Base-by-base conservation (phyloP, 2,113 vertebrate genomes). In the Beaufortia kweichowensis region DNA sequence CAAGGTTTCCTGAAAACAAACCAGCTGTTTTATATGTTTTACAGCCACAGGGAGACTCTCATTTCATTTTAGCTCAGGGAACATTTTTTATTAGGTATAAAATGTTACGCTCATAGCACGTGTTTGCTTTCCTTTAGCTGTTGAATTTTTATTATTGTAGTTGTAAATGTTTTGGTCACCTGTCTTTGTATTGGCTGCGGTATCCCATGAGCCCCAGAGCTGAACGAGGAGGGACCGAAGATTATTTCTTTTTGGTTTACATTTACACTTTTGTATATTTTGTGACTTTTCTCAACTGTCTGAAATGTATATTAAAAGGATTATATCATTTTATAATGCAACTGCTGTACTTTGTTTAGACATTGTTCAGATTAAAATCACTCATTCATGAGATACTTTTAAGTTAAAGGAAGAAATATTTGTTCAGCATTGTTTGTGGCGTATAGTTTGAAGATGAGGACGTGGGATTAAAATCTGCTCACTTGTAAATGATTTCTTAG, bases 161-260 rank as follows among this genome's bases (percentile, higher is more conserved):
- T 41, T 70, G 68, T 71, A 78, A 78, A 78, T 60, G 71, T 78
- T 69, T 61, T 28, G 62, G 65, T 55, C 55, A 67, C 67, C 67
- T 70, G 76, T 78, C 68, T 78, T 23, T 0, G 5, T 55, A 15
- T 46, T 39, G 66, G 35, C 55, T 48, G 41, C 17, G 43, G 76
- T 72, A 8, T 29, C 8, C n/a, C 55, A 41, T 50, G 62, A 75
- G 62, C 24, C 53, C 14, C 4, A 21, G 23, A 28, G 24, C 12
- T 41, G 53, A 68, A 29, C 48, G 64, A 59, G 21, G 19, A 77
- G 35, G 17, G 28, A 24, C 53, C 5, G 35, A 1, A 11, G 0
- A 6, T 57, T 4, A 8, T 53, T 53, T 48, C 0, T n/a, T n/a
- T 10, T 28, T 10, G 55, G 35, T 57, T 17, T 11, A 50, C 26